Base-by-base conservation (phyloP, 1,140 invertebrate genomes). In the Dermatophagoides farinae region DNA sequence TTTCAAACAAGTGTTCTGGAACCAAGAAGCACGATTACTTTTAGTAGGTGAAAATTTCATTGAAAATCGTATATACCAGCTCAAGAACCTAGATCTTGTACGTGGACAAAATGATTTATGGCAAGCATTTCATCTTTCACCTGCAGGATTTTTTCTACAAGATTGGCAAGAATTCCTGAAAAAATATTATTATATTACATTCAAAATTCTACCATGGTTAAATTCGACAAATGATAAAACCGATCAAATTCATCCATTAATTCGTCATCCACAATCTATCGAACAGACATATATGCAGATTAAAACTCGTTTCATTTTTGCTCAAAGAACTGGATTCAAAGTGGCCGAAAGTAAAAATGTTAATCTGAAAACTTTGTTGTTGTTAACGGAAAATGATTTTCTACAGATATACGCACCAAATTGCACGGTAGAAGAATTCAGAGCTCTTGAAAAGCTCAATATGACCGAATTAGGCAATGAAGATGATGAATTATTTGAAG, bases 171-270 rank as follows among this genome's bases (percentile, higher is more conserved):
- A 64, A 38, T 64, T 64, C 11, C 31, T 55, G 5, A 57, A 61
- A 25, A 64, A 64, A 59, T 64, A 58, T 52, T 55, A 64, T 37
- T 64, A 64, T 39, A 38, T 64, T 20, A 52, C 59, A 6, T 46
- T 18, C 43, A 57, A 59, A 38, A 22, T 64, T 50, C 31, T 64
- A 18, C 51, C 22, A 14, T 64, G 62, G 62, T 31, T 63, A 16
- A 18, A 50, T n/a, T 43, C 64, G 9, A 31, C 63, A 23, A 31
- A 31, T 31, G 8, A 31, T 31, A 37, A 63, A 16, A 41, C 12
- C 5, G 57, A 55, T 16, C 12, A 11, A 16, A 18, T 59, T 22
- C 38, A 63, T 58, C 53, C 54, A 18, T 20, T 58, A 18, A 41
- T 63, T 22, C 2, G 12, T 18, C 11, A 46, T 46, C 20, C 61